Evolutionary conservation across 1,140 invertebrate species (phyloP).

Genomic region (Leptopilina clavipes): DNA sequence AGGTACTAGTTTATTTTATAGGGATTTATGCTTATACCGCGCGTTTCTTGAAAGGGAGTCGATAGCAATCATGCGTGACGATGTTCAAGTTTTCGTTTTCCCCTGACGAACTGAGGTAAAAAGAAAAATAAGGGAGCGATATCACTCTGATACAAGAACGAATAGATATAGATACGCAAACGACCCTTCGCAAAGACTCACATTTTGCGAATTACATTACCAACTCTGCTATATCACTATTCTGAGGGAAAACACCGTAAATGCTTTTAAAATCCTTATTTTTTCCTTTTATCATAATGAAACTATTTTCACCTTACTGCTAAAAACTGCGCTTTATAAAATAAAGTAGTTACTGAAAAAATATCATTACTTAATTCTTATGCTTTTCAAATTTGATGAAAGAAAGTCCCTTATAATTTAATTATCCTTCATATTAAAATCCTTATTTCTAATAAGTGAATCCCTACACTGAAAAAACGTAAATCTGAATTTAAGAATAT

Average conservation of each 20-base stretch:
- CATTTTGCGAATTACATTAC: constrained; percentile 26
- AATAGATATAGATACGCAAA: constrained; percentile 23
- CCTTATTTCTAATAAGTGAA: too few relatives aligned
- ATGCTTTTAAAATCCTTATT: not conserved
- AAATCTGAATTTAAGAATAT: too few relatives aligned
- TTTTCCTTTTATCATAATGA: constrained; percentile 17
- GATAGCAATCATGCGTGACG: constrained; percentile 44
- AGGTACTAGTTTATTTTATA: constrained; percentile 39
- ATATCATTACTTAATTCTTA: too few relatives aligned
- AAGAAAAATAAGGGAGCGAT: not conserved
- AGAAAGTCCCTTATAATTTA: too few relatives aligned
- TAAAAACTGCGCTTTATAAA: not conserved
- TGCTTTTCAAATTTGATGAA: too few relatives aligned
- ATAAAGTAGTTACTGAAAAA: not conserved
- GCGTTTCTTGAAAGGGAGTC: constrained; percentile 41
- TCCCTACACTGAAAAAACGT: too few relatives aligned
- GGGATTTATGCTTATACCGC: constrained; percentile 38
- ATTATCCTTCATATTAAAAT: too few relatives aligned
- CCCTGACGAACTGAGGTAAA: constrained; percentile 10
- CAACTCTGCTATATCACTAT: not conserved
- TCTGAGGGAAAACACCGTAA: not conserved
- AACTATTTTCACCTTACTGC: not conserved
- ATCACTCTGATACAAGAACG: constrained; percentile 10
- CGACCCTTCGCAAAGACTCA: constrained; percentile 5
- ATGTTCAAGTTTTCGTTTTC: constrained; percentile 35